phyloP scores from a whole-genome alignment of 2,113 vertebrate genomes.

The Leptodactylus fuscus region DNA sequence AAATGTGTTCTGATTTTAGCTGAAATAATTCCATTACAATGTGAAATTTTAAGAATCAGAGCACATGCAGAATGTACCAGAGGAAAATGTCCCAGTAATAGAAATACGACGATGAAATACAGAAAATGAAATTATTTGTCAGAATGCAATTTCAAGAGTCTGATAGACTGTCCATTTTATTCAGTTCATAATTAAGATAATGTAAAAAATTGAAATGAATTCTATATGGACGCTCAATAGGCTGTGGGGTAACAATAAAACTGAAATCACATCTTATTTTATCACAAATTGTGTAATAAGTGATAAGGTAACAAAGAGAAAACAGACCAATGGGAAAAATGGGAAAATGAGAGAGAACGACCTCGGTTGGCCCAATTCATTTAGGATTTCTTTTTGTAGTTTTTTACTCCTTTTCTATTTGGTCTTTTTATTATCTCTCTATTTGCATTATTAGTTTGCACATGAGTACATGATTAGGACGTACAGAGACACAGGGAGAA shows the following conservation, averaged over 20 bases:
- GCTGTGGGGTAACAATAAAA: conserved; percentile 86
- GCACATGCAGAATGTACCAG: conserved; percentile 71
- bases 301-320: conserved; percentile 94
- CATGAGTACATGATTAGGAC: conserved; percentile 88
- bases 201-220: conserved; percentile 85
- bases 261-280: conserved; percentile 85
- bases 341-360: conserved; percentile 88
- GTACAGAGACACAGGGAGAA: conserved; percentile 78
- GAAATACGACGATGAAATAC: conserved; percentile 68
- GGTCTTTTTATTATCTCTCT: conserved; percentile 81
- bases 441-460: conserved; percentile 90
- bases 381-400: conserved; percentile 74
- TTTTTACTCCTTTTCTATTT: conserved; percentile 61
- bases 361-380: conserved; percentile 91
- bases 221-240: conserved; percentile 81
- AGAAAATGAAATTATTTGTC: conserved; percentile 85
- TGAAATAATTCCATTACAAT: conserved; percentile 72
- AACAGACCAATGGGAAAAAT: conserved; percentile 69
- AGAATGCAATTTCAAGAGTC: conserved; percentile 80
- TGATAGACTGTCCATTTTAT: conserved; percentile 81
- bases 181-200: conserved; percentile 85
- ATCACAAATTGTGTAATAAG: conserved; percentile 94
- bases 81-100: conserved; percentile 72
- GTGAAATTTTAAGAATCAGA: conserved; percentile 69
- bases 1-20: conserved; percentile 44